These are phyloP conservation scores for Apamea sordens DNA, from an alignment of 2,888 invertebrate species.

Conservation along the genomic window DNA sequence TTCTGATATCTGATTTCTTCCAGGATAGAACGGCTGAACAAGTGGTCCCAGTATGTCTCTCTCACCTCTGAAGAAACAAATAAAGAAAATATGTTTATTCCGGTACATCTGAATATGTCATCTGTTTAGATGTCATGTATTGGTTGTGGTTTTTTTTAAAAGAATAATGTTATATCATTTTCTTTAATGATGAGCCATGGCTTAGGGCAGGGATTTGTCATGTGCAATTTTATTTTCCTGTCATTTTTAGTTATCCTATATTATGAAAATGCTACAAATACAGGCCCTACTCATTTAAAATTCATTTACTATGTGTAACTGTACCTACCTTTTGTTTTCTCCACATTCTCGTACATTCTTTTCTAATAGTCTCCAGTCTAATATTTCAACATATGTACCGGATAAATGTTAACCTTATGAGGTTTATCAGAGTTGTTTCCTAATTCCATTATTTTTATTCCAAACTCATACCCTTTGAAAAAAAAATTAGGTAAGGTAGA, in stretches of 20 bases:
- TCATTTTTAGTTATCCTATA: neutral
- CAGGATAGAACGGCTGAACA: neutral
- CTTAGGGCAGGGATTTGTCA: neutral
- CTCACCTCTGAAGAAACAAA: neutral
- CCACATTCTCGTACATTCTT: neutral
- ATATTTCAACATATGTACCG: slow-evolving; percentile 16
- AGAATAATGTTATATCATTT: neutral
- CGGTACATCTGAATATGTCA: neutral
- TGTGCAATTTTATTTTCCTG: neutral
- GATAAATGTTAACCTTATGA: slow-evolving; percentile 52
- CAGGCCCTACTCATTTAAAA: neutral
- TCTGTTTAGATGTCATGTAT: neutral
- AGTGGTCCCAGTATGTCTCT: neutral
- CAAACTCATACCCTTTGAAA: slow-evolving; percentile 48
- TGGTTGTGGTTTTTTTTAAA: neutral
- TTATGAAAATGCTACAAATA: neutral
- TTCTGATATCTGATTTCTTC: no score
- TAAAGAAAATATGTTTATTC: neutral
- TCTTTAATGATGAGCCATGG: neutral
- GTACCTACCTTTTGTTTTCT: neutral
- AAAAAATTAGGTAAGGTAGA: slow-evolving; percentile 39
- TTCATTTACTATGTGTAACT: neutral
- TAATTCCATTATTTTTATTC: slow-evolving; percentile 47
- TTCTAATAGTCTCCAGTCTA: neutral
- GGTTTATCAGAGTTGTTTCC: slow-evolving; percentile 47